Evolutionary conservation across 1,140 invertebrate species (phyloP), one percentile per base, ranked within the genome.

Genomic region (Megalopta genalis): DNA sequence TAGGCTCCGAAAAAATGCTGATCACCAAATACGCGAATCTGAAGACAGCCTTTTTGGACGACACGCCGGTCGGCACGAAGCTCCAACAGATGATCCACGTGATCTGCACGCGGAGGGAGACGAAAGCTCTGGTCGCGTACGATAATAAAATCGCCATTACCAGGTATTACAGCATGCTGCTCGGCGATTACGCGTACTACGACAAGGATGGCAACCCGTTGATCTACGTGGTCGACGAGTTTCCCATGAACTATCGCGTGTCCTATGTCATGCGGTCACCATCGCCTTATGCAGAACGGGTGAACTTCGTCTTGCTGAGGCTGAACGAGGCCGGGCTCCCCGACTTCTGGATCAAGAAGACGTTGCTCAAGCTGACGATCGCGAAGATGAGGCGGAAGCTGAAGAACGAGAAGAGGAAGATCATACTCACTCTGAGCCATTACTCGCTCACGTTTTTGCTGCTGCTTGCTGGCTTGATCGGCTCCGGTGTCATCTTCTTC

Each of bases 11-110:
- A n/a, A n/a, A 85, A 0, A 67, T 73, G 0, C 74, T 90, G 21
- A 37, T 88, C 46, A 89, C 90, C 1, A 90, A 86, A 37, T 90
- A 90, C 39, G n/a, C 66, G 2, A 89, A 90, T 42, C 3, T 90
- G 21, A 85, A 82, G 64, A 77, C 77, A 37, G 81, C 67, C 0
- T 88, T 88, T 25, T 27, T 52, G 12, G 69, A 62, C 7, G 80
- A 82, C 23, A 68, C 70, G 0, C 52, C 75, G 6, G 4, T 84
- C 21, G 77, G 70, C 16, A 72, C 12, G 0, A 77, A 63, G 8
- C 60, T 87, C 46, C 49, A 1, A 0, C 25, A 62, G 10, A 85
- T 71, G 62, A 68, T 62, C 0, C 23, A 18, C 0, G 21, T 85
- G 16, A 62, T 88, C 0, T 23, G 1, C 5, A 25, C 52, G 0